Conservation (phyloP, 2,888 invertebrate genomes). For the Pilophorus perplexus region DNA sequence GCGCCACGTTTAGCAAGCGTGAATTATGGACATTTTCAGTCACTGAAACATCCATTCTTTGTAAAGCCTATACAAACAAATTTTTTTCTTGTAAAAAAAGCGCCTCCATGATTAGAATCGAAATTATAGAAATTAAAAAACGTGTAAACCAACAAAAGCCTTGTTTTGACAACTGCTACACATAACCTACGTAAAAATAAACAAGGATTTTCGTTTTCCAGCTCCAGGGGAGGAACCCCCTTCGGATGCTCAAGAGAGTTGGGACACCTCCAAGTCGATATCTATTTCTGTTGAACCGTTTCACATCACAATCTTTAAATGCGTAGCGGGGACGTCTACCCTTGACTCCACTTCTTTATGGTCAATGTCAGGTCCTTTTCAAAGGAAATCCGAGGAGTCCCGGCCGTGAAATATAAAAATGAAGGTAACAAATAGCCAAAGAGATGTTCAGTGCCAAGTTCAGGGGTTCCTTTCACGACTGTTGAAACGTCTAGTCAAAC, state of each 20-base stretch:
- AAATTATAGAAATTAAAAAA: neutral
- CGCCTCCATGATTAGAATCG: too few species aligned
- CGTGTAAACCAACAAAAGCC: neutral
- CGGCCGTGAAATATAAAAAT: too few species aligned
- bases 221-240: neutral
- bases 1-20: too few species aligned
- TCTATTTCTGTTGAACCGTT: conserved; percentile 19
- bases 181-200: conserved; percentile 15
- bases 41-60: too few species aligned
- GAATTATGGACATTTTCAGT: too few species aligned
- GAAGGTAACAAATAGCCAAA: too few species aligned
- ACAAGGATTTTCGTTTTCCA: neutral
- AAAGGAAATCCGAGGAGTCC: too few species aligned
- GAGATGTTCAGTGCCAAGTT: too few species aligned
- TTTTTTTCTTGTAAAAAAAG: too few species aligned
- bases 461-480: too few species aligned
- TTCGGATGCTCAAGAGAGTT: neutral
- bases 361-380: conserved; percentile 36
- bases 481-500: too few species aligned
- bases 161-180: conserved; percentile 4
- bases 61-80: too few species aligned
- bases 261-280: conserved; percentile 18
- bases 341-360: conserved; percentile 33
- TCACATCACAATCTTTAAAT: conserved; percentile 18
- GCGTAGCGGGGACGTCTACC: conserved; percentile 8